These are phyloP conservation scores for Venturia canescens DNA, from an alignment of 1,140 invertebrate species.

Conservation along the genomic window DNA sequence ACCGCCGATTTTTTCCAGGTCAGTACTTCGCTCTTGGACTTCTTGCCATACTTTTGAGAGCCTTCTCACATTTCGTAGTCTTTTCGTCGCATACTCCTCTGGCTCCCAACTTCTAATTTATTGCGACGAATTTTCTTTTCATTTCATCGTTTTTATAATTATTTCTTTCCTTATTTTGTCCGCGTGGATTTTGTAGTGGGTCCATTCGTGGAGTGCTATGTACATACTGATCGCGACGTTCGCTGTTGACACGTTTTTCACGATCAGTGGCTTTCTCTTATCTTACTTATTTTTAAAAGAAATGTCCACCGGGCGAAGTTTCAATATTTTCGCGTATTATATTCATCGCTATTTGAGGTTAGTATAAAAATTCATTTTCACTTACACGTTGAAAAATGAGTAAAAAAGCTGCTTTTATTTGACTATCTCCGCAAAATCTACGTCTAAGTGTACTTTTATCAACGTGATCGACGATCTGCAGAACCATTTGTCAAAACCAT, in stretches of 20 bases:
- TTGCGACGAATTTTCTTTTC: no score
- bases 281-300: conserved; percentile 78
- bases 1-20: conserved; percentile 49
- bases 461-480: no score
- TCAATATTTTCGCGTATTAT: conserved; percentile 68
- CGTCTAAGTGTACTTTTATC: no score
- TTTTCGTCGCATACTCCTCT: no score
- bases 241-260: conserved; percentile 79
- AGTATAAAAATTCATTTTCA: conserved; percentile 7
- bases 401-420: neutral
- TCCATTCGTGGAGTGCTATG: conserved; percentile 50
- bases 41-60: conserved; percentile 5
- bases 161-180: conserved; percentile 4
- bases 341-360: conserved; percentile 70
- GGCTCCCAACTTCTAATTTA: neutral
- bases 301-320: conserved; percentile 65
- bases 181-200: conserved; percentile 58
- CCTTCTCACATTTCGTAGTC: no score
- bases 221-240: conserved; percentile 68
- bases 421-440: no score
- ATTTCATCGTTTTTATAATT: conserved; percentile 1
- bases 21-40: conserved; percentile 16
- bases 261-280: conserved; percentile 80
- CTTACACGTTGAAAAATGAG: neutral
- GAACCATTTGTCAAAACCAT: no score